These are phyloP conservation scores for Uropsilus gracilis DNA, from an alignment of 2,113 vertebrate genomes.

Conservation along the genomic window DNA sequence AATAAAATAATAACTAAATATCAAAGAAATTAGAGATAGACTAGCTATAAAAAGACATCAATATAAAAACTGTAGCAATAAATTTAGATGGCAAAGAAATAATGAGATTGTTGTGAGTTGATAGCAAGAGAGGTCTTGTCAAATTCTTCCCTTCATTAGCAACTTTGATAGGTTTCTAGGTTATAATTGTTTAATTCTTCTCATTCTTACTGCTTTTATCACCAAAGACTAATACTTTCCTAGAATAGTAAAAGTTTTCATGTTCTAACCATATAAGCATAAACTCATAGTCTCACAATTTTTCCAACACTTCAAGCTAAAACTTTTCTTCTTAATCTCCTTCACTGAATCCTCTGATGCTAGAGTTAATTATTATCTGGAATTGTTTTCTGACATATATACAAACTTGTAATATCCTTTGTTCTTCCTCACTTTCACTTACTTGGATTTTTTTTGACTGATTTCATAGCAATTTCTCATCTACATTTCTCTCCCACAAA, in stretches of 20 bases:
- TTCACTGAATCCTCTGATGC: not conserved
- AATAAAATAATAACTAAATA: not conserved
- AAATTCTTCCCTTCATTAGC: not conserved
- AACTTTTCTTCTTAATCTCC: not conserved
- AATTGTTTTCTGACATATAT: no score
- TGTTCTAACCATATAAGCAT: not conserved
- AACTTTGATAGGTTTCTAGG: not conserved
- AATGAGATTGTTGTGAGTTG: not conserved
- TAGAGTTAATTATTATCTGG: not conserved
- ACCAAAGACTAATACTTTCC: not conserved
- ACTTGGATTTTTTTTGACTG: no score
- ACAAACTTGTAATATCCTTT: no score
- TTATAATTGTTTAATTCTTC: not conserved
- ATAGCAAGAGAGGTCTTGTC: no score
- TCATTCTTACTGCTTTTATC: not conserved
- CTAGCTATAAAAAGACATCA: not conserved
- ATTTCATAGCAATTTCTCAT: not conserved
- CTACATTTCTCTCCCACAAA: not conserved
- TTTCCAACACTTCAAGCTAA: not conserved
- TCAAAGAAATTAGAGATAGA: not conserved
- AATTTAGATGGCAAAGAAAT: not conserved
- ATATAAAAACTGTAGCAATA: not conserved
- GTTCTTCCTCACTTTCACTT: no score
- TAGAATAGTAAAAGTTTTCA: not conserved
- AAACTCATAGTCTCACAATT: not conserved